Evolutionary conservation across 2,888 invertebrate genomes (phyloP), one percentile per base, ranked within the genome.

Genomic region (Brachylomia viminalis): DNA sequence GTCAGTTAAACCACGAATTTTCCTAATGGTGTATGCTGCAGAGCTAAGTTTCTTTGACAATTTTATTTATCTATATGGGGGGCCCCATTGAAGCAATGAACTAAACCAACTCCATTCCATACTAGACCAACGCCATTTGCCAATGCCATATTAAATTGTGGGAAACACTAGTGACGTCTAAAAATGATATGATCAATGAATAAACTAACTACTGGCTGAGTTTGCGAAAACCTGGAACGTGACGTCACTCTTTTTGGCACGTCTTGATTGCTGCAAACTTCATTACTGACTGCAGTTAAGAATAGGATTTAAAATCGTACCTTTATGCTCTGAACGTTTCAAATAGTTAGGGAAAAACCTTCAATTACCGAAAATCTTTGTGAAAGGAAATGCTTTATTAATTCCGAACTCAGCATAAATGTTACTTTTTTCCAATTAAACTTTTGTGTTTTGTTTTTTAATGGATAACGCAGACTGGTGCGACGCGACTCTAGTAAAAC

Each of bases 211-310:
- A 67, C 45, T 30, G 7, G 27, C 30, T 15, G 13, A 49, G 10
- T n/a, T 6, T 0, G 0, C 2, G 1, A n/a, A 69, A 45, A 38
- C 6, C 5, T 20, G n/a, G 0, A 52, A 66, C 11, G 17, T 13
- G 17, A 23, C 38, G 11, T 52, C 38, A 66, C 17, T 7, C 42
- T 17, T 42, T 66, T 17, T 0, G 2, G 0, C 30, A 13, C 17
- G 17, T 10, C 61, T 73, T 75, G 67, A 54, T 75, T 62, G 75
- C 59, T 17, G 47, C 20, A 61, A 67, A 62, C 61, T 20, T 64
- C 23, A 67, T 75, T 20, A 54, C 23, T 61, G 33, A 33, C 10
- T 52, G 3, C 20, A 66, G 38, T 52, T 1, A 54, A 20, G 6
- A 42, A 64, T 49, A 38, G 38, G 42, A 64, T 65, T 75, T 49